Percentiles rank a stretch among this genome's conserved stretches.
Evolutionary conservation across 1,140 invertebrate genomes (phyloP).

Genomic region (Helicoverpa armigera): DNA sequence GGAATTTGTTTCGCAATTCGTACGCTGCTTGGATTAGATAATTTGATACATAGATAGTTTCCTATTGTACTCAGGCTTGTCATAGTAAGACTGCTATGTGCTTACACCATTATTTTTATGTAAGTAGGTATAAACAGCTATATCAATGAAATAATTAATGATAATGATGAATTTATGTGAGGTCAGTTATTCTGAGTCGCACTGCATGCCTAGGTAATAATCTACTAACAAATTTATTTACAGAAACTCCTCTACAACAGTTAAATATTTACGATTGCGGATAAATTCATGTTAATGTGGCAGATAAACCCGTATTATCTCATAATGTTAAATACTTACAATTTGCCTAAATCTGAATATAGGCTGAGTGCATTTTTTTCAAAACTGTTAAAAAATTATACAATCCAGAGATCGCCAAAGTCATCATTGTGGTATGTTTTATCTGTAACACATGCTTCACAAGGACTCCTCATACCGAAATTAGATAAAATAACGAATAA

Average conservation of each 20-base stretch:
- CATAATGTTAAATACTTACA: not conserved
- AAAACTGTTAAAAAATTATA: no score
- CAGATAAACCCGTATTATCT: constrained; percentile 57
- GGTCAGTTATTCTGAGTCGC: not conserved
- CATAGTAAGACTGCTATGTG: no score
- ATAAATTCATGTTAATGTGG: constrained; percentile 72
- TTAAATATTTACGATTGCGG: constrained; percentile 76
- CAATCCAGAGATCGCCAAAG: no score
- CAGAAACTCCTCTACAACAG: constrained; percentile 57
- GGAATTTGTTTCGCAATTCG: constrained; percentile 26
- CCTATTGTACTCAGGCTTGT: not conserved
- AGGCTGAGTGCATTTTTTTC: not conserved
- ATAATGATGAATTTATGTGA: not conserved
- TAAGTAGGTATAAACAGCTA: no score
- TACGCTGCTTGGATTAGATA: constrained; percentile 6
- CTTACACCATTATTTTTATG: no score
- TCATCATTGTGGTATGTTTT: no score
- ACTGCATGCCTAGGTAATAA: not conserved
- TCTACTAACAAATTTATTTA: not conserved
- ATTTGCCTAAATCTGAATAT: not conserved
- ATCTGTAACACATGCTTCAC: no score
- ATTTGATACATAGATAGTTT: not conserved
- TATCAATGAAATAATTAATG: no score
- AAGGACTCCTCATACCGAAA: no score
- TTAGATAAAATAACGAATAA: no score